A percentile compares a stretch with the other conserved stretches of the same genome.
Evolutionary conservation across 1,140 invertebrate genomes (phyloP).

Genomic region (Cardiocondyla obscurior): DNA sequence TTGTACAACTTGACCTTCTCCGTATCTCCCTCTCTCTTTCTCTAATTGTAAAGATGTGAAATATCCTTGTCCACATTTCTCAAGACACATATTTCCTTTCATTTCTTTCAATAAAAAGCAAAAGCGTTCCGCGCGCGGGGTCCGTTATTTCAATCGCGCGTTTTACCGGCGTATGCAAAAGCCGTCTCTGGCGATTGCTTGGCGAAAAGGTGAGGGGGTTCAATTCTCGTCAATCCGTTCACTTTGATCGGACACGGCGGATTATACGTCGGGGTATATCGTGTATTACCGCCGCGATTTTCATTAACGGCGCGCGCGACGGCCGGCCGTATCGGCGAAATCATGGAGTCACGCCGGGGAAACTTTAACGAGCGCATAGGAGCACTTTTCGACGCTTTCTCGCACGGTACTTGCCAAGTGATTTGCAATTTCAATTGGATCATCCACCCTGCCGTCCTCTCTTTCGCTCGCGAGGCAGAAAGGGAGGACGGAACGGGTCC

Average conservation of each 20-base stretch:
- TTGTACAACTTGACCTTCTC: not conserved
- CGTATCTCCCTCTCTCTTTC: not conserved
- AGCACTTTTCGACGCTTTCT: not conserved
- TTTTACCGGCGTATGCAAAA: conserved; percentile 20
- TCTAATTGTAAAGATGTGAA: too few relatives aligned
- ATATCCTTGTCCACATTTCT: conserved; percentile 18
- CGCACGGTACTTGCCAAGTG: not conserved
- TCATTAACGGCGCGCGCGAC: not conserved
- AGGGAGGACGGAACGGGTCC: not conserved
- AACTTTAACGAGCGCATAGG: conserved; percentile 65
- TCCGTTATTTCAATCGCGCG: conserved; percentile 26
- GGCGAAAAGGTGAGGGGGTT: conserved; percentile 20
- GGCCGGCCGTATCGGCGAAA: not conserved
- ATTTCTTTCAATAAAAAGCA: conserved; percentile 31
- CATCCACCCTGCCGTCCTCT: not conserved
- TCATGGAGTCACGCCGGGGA: conserved; percentile 13
- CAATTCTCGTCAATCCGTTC: conserved; percentile 20
- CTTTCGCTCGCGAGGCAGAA: not conserved
- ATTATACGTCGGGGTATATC: not conserved
- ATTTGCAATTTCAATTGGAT: conserved; percentile 67
- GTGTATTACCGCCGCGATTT: not conserved
- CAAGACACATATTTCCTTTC: not conserved
- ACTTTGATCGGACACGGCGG: conserved; percentile 12
- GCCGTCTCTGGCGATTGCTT: not conserved
- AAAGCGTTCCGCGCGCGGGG: conserved; percentile 18